Evolutionary conservation across 2,113 vertebrate genomes (phyloP).

Genomic region (Andinoacara biseriatus): DNA sequence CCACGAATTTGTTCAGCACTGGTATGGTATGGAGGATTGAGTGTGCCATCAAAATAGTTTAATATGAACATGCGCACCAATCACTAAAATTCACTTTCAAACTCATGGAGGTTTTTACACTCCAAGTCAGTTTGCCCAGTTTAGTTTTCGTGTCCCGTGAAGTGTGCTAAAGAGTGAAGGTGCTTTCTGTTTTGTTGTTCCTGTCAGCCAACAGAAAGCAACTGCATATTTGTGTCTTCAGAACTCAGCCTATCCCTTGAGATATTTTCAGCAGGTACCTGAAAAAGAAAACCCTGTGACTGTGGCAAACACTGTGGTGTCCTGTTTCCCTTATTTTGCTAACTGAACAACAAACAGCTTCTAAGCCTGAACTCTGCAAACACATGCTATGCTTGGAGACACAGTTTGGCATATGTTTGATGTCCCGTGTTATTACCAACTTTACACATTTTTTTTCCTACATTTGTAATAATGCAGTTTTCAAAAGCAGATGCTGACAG

Average conservation of each 20-base stretch:
- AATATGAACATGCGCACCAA: background rate
- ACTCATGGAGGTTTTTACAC: background rate
- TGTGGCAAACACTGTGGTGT: constrained; percentile 51
- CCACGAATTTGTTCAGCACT: background rate
- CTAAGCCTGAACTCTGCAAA: constrained; percentile 7
- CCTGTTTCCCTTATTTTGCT: constrained; percentile 61
- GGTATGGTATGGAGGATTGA: background rate
- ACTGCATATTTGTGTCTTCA: constrained; percentile 71
- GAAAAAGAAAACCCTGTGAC: constrained; percentile 72
- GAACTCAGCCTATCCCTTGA: constrained; percentile 53
- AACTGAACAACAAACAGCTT: constrained; percentile 49
- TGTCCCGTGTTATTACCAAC: background rate
- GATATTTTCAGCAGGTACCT: constrained; percentile 81
- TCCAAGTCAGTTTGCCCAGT: background rate
- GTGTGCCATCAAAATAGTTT: background rate
- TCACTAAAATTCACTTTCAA: background rate
- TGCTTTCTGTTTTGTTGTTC: constrained; percentile 49
- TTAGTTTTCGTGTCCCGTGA: constrained; percentile 15
- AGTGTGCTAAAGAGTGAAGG: constrained; percentile 24
- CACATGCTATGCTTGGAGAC: background rate
- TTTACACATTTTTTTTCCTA: background rate
- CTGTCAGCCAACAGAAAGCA: constrained; percentile 41
- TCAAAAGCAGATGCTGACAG: background rate
- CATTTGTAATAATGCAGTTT: background rate
- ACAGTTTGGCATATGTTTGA: background rate